These are phyloP conservation scores for Octodonta nipae DNA, from an alignment of 2,888 invertebrate species.

Conservation along the genomic window DNA sequence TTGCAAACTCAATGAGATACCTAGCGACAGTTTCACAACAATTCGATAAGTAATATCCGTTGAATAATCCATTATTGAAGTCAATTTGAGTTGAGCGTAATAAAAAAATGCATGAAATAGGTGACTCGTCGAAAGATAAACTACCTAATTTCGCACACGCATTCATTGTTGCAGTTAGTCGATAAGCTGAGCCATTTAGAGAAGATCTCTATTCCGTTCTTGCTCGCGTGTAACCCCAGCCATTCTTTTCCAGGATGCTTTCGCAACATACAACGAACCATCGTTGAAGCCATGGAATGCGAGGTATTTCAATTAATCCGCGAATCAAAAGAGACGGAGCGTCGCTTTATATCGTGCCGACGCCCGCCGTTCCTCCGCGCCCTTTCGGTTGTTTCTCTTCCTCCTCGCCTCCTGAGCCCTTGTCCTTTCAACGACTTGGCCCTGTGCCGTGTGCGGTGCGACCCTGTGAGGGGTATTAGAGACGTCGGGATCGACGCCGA, in stretches of 20 bases:
- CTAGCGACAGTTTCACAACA: too few species aligned
- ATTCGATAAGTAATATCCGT: too few species aligned
- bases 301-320: slow-evolving; percentile 39
- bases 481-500: too few species aligned
- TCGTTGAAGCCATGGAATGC: slow-evolving; percentile 32
- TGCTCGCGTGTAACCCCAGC: slow-evolving; percentile 17
- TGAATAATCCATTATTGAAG: too few species aligned
- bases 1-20: too few species aligned
- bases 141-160: slow-evolving; percentile 6
- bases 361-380: slow-evolving; percentile 9
- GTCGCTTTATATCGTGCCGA: slow-evolving; percentile 15
- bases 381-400: slow-evolving; percentile 3
- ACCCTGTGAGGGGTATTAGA: slow-evolving; percentile 2
- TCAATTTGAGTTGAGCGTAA: too few species aligned
- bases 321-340: slow-evolving; percentile 36
- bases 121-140: slow-evolving; percentile 4
- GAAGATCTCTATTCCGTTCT: slow-evolving; percentile 17
- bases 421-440: slow-evolving; percentile 1
- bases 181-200: slow-evolving; percentile 10
- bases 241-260: slow-evolving; percentile 25
- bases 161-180: slow-evolving; percentile 9
- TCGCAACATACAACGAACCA: slow-evolving; percentile 21
- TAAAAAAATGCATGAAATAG: slow-evolving; percentile 4
- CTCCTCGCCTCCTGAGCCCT: neutral
- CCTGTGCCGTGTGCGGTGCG: neutral